A percentile compares a stretch with the other conserved stretches of the same genome.
These are phyloP conservation scores for Volucella inanis DNA, from an alignment of 2,888 invertebrate species.

Conservation along the genomic window DNA sequence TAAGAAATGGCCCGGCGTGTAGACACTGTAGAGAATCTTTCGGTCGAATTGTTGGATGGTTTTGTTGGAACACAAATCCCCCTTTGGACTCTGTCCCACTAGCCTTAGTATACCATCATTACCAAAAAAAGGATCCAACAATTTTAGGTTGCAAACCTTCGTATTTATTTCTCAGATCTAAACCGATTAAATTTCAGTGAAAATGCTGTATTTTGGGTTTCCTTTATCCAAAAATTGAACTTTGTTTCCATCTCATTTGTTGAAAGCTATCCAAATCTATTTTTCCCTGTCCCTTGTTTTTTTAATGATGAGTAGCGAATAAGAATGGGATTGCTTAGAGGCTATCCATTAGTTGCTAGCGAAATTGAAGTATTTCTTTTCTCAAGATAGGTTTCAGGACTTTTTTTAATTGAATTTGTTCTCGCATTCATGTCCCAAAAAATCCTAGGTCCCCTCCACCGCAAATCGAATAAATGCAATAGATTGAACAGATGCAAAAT, in stretches of 20 bases:
- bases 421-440: neutral
- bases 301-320: slow-evolving; percentile 13
- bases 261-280: slow-evolving; percentile 3
- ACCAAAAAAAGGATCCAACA: slow-evolving; percentile 19
- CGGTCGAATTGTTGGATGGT: slow-evolving; percentile 15
- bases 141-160: slow-evolving; percentile 7
- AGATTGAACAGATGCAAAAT: too few species aligned
- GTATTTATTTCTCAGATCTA: neutral
- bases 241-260: slow-evolving; percentile 2
- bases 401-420: slow-evolving; percentile 6
- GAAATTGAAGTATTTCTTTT: neutral
- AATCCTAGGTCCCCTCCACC: too few species aligned
- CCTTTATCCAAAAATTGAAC: neutral
- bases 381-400: slow-evolving; percentile 25
- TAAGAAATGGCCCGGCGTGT: slow-evolving; percentile 21
- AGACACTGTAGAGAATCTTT: slow-evolving; percentile 14
- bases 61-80: slow-evolving; percentile 10
- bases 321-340: neutral
- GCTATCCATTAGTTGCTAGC: neutral
- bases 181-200: neutral
- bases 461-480: too few species aligned
- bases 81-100: neutral
- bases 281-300: neutral
- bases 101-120: slow-evolving; percentile 14
- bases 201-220: slow-evolving; percentile 10